These are phyloP conservation scores for Eurois occulta DNA, from an alignment of 2,888 invertebrate species.

Conservation along the genomic window DNA sequence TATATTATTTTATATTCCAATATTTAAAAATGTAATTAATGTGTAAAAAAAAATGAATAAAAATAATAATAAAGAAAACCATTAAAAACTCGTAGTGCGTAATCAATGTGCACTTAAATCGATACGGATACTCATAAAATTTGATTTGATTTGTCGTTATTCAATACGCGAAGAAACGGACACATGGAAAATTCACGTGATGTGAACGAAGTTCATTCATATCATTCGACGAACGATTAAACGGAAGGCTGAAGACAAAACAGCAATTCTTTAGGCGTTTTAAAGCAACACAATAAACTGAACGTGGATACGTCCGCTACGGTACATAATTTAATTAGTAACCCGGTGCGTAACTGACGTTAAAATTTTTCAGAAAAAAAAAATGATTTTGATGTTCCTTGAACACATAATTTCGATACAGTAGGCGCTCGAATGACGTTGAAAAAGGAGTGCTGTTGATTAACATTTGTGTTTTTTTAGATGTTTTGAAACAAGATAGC, in stretches of 20 bases:
- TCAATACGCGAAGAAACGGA: constrained; percentile 21
- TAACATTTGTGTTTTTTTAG: not conserved
- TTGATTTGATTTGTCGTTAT: not conserved
- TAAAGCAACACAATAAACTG: not conserved
- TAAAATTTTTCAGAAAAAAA: not conserved
- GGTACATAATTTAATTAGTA: constrained; percentile 26
- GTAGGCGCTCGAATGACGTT: not conserved
- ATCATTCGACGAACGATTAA: constrained; percentile 27
- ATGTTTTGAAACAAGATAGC: not conserved
- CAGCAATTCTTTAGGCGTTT: constrained; percentile 39
- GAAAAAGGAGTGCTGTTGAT: not conserved
- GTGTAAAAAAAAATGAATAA: too few relatives aligned
- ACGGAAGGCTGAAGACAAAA: constrained; percentile 33
- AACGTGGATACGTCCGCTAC: not conserved
- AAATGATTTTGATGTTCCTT: not conserved
- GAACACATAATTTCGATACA: not conserved
- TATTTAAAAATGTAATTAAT: too few relatives aligned
- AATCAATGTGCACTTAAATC: constrained; percentile 30
- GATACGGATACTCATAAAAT: constrained; percentile 28
- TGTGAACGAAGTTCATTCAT: constrained; percentile 15
- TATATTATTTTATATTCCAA: too few relatives aligned
- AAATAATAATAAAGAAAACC: not conserved
- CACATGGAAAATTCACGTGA: constrained; percentile 8
- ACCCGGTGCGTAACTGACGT: not conserved
- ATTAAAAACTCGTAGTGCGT: constrained; percentile 24